Percentiles rank a stretch among this genome's conserved stretches.
Conservation (phyloP, 1,140 invertebrate genomes). For the Drosophila parvula region DNA sequence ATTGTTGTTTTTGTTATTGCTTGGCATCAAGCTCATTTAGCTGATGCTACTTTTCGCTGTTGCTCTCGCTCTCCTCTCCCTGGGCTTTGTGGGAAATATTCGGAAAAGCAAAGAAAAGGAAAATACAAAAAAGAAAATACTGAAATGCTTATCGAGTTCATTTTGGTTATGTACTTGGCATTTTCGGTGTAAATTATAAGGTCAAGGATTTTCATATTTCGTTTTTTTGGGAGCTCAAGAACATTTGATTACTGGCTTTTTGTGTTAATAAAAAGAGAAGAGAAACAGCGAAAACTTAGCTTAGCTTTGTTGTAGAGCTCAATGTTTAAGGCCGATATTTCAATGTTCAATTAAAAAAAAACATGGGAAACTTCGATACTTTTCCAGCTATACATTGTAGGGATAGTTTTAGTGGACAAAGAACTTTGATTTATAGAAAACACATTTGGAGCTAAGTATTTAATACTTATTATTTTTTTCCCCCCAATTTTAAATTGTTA, state of each 20-base stretch:
- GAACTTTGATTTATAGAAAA: no score
- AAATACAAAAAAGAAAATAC: constrained; percentile 23
- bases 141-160: constrained; percentile 69
- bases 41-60: constrained; percentile 29
- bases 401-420: no score
- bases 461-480: no score
- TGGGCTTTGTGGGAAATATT: constrained; percentile 34
- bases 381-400: no score
- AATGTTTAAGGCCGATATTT: no score
- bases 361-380: no score
- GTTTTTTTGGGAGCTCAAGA: constrained; percentile 17
- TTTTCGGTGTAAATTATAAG: constrained; percentile 43
- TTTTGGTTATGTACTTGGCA: constrained; percentile 59
- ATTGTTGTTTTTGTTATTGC: constrained; percentile 19
- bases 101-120: background rate
- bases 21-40: constrained; percentile 46
- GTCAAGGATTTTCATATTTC: constrained; percentile 71
- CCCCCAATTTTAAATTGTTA: background rate
- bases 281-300: background rate
- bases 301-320: background rate
- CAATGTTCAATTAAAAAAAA: no score
- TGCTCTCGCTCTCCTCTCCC: constrained; percentile 9
- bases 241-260: constrained; percentile 15
- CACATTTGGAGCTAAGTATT: no score
- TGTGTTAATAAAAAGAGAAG: background rate